These are phyloP conservation scores for Nicator chloris DNA, from an alignment of 2,113 vertebrate genomes.

Conservation along the genomic window DNA sequence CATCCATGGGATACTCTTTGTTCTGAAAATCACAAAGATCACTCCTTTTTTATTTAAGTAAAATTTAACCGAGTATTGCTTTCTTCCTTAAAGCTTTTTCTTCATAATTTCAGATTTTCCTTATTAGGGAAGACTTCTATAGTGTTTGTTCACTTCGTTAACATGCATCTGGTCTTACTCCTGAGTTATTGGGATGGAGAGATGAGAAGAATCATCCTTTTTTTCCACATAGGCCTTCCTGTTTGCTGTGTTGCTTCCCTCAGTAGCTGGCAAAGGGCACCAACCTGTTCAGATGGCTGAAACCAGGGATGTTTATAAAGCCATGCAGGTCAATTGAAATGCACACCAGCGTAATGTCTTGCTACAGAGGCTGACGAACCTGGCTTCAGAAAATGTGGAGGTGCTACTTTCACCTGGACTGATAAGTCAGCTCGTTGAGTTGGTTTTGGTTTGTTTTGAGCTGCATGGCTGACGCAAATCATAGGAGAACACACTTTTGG, in stretches of 20 bases:
- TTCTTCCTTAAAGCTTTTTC: conserved; percentile 5
- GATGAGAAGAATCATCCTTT: not conserved
- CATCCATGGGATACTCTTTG: not conserved
- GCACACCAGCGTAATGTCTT: conserved; percentile 32
- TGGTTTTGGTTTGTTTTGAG: conserved; percentile 10
- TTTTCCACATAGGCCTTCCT: not conserved
- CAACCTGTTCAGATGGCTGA: conserved; percentile 57
- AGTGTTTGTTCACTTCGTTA: not conserved
- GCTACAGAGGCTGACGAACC: conserved; percentile 56
- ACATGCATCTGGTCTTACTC: not conserved
- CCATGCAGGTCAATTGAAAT: conserved; percentile 73
- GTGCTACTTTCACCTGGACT: conserved; percentile 22
- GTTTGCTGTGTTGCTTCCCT: not conserved
- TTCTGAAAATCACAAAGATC: not conserved
- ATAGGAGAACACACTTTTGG: conserved; percentile 30
- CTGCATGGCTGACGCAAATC: conserved; percentile 45
- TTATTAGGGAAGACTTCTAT: not conserved
- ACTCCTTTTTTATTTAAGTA: not conserved
- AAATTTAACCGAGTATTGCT: not conserved
- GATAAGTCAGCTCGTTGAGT: not conserved
- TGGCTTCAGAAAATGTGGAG: not conserved
- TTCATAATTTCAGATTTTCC: conserved; percentile 13
- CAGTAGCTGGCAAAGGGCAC: conserved; percentile 27
- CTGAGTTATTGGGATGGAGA: not conserved
- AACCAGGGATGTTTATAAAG: conserved; percentile 57